Base-by-base conservation (phyloP, 2,888 invertebrate genomes). In the Pyralis farinalis region DNA sequence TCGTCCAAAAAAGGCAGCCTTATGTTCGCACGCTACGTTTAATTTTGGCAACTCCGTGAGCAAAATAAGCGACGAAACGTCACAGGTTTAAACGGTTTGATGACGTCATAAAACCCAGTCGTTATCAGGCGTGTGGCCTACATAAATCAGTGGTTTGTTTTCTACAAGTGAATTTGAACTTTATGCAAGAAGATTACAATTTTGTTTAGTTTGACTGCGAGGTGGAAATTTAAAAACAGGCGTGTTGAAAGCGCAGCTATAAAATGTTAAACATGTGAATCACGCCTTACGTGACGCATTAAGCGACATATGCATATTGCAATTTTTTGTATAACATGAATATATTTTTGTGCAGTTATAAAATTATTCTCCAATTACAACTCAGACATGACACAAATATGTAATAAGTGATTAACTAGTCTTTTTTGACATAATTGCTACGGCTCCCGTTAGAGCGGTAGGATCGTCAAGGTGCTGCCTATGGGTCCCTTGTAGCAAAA, bases 41-140 rank as follows among this genome's bases (percentile, higher is more conserved):
- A 47, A 48, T 50, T 48, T 48, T 37, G 47, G 45, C 51, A 57
- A 51, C 55, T 63, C 55, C 61, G 58, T 61, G 57, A 63, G 56
- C 46, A 40, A 58, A 67, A 59, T 61, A 61, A 54, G 51, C 55
- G 54, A 58, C 32, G 39, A 53, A 48, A 58, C 63, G 64, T 67
- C 69, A 65, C 62, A 62, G 61, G 67, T 67, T 70, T 68, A 72
- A 76, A 63, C 71, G 65, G 53, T 75, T 76, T 76, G 72, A 79
- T 76, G 77, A 75, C 72, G 71, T 77, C 73, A 76, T 79, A 76
- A 78, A 65, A 55, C 51, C 62, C 58, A 58, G 55, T 58, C 66
- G 65, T 72, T 71, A 79, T 74, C 75, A 74, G 70, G 60, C 61
- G 57, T 55, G 56, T 65, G 65, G 59, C 65, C 63, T 53, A 69